Evolutionary conservation across 2,113 vertebrate genomes (phyloP), one percentile per base, ranked within the genome.

Genomic region (Thinocorus orbignyianus): DNA sequence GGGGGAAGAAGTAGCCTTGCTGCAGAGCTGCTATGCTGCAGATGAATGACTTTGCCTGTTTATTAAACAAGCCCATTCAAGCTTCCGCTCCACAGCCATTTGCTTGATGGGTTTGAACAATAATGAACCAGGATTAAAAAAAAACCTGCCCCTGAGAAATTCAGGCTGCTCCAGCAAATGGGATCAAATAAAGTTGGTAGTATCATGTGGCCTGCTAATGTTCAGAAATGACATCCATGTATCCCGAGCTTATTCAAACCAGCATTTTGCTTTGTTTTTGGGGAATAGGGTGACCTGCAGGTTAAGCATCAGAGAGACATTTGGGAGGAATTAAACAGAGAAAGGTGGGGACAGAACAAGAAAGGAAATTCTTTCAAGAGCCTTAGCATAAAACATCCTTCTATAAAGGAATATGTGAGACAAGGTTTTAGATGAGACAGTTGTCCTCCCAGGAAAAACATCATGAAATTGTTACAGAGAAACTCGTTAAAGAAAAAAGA

Each of bases 21-120:
- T 89, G 93, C 88, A 91, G 92, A 69, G 74, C 83, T 72, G 69
- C 71, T 70, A 10, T 37, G 68, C 77, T 93, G 96, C 93, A 96
- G 93, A 94, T 96, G 93, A 93, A 86, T 96, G 93, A 86, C 88
- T 95, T 96, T 3, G 60, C 70, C 55, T 91, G 81, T 85, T 90
- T 86, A 95, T 96, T 98, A 97, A 95, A 96, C 94, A 96, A 97
- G 93, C 83, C 89, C 95, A 91, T 96, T 97, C 97, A 97, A 88
- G 92, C 96, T 97, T 94, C 92, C 33, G 35, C 89, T 92, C 90
- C 14, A 48, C 66, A 39, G 89, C 95, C 94, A 90, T 95, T 94
- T 94, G 90, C 95, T 96, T 80, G 24, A 87, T 57, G 74, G 91
- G 95, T 95, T 93, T 95, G 92, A 91, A 87, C 83, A 97, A 96